Evolutionary conservation across 2,888 invertebrate genomes (phyloP).

Genomic region (Pseudoips prasinana): DNA sequence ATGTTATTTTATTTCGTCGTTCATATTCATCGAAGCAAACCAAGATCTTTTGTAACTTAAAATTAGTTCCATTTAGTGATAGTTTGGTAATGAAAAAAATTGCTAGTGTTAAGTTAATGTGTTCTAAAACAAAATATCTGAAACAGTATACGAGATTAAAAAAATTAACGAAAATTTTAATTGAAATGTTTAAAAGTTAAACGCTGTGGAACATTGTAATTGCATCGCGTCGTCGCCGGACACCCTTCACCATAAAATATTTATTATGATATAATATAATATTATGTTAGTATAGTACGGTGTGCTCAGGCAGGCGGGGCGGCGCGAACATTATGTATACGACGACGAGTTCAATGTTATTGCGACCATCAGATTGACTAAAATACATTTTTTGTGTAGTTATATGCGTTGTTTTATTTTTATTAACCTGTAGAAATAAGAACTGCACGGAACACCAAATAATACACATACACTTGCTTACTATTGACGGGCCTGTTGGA

Average conservation of each 20-base stretch:
- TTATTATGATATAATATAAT: conserved; percentile 35
- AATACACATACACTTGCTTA: too few species aligned
- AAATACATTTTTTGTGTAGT: conserved; percentile 81
- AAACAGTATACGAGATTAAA: conserved; percentile 76
- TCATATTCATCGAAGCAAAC: conserved; percentile 32
- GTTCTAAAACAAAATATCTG: conserved; percentile 80
- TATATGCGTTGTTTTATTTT: conserved; percentile 56
- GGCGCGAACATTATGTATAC: conserved; percentile 76
- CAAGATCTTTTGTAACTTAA: conserved; percentile 29
- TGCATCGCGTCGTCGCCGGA: conserved; percentile 50
- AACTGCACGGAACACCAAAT: too few species aligned
- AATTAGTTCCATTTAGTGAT: conserved; percentile 54
- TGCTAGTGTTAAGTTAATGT: conserved; percentile 73
- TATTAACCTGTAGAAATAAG: too few species aligned
- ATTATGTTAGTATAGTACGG: conserved; percentile 33
- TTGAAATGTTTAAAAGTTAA: conserved; percentile 56
- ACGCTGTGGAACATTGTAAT: conserved; percentile 58
- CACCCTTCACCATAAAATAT: conserved; percentile 47
- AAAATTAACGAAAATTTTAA: conserved; percentile 55
- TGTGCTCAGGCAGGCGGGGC: conserved; percentile 42
- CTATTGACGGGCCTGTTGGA: too few species aligned
- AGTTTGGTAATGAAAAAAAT: conserved; percentile 49
- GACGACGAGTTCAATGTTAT: conserved; percentile 77
- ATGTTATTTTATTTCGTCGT: conserved; percentile 53
- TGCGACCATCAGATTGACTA: conserved; percentile 77